Base-by-base conservation (phyloP, 2,888 invertebrate species). In the Eristalis arbustorum region DNA sequence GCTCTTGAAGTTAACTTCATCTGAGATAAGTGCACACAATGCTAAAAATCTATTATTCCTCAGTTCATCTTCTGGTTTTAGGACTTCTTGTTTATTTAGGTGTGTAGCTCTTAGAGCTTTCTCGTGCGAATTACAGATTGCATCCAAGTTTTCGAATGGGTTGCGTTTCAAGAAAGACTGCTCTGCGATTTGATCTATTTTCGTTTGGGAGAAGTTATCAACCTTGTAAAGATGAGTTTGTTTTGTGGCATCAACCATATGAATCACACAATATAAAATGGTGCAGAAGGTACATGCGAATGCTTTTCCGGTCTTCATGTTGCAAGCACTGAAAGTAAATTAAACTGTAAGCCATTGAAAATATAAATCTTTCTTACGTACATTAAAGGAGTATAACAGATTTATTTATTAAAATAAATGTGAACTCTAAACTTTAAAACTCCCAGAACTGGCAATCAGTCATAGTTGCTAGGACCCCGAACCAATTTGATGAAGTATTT, bases 41-140 rank as follows among this genome's bases (percentile, higher is more conserved):
- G 95, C 94, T 80, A 95, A 92, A 37, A 95, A 93, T 91, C 96
- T 95, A 34, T 94, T 94, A 0, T 94, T 94, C 0, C 95, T 94
- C 93, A 95, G 94, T 3, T 94, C 94, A 66, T 95, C 94, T 0
- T 94, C 94, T 76, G 95, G 94, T 90, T 94, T 94, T 84, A 94
- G 64, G 95, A 94, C 42, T 94, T 94, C 67, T 94, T 94, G 89
- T 94, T 93, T 88, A 94, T 94, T 93, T 18, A 94, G 88, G 73
- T 95, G 93, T 1, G 94, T 94, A 40, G 93, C 93, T 88, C 94
- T 93, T 22, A 95, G 91, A 89, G 93, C 91, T 1, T 92, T 92
- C 69, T 94, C 94, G 49, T 94, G 94, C 71, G 92, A 89, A 61
- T 90, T 90, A 14, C 49, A 49, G 49, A 18, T 18, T 49, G 2